A percentile compares a stretch with the other conserved stretches of the same genome.
These are phyloP conservation scores for Terebella lapidaria DNA, from an alignment of 2,888 invertebrate genomes.

Conservation along the genomic window DNA sequence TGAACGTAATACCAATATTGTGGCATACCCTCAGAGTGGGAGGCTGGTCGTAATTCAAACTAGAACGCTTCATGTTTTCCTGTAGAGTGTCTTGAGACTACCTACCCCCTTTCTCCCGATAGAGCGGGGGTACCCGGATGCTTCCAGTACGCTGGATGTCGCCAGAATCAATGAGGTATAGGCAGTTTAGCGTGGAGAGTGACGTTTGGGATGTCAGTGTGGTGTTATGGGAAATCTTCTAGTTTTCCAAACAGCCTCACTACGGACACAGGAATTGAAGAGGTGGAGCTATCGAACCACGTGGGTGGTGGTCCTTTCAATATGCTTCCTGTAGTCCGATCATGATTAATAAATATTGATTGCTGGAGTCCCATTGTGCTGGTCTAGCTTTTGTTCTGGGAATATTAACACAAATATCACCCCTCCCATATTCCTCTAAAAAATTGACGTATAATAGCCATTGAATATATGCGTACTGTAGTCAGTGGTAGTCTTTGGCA, in stretches of 20 bases:
- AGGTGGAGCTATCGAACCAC: conserved; percentile 42
- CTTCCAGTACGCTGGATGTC: conserved; percentile 56
- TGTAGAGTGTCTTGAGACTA: too few relatives aligned
- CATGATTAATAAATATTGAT: background rate
- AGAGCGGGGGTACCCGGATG: conserved; percentile 49
- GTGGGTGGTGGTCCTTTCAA: too few relatives aligned
- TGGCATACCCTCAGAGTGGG: background rate
- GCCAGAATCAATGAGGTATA: conserved; percentile 54
- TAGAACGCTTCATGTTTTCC: background rate
- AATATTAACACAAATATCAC: too few relatives aligned
- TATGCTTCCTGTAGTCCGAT: background rate
- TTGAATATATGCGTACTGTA: too few relatives aligned
- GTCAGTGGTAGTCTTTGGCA: too few relatives aligned
- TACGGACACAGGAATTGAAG: conserved; percentile 55
- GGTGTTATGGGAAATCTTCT: conserved; percentile 55
- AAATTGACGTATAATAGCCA: too few relatives aligned
- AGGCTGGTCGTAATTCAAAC: background rate
- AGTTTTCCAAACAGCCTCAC: conserved; percentile 54
- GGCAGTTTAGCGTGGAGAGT: conserved; percentile 53
- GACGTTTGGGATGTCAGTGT: conserved; percentile 56
- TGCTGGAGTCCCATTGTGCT: too few relatives aligned
- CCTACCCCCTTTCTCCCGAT: background rate
- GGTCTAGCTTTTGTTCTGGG: too few relatives aligned
- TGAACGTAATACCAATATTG: too few relatives aligned
- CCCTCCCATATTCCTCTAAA: too few relatives aligned